phyloP scores from a whole-genome alignment of 1,140 invertebrate species.

The Conus betulinus region DNA sequence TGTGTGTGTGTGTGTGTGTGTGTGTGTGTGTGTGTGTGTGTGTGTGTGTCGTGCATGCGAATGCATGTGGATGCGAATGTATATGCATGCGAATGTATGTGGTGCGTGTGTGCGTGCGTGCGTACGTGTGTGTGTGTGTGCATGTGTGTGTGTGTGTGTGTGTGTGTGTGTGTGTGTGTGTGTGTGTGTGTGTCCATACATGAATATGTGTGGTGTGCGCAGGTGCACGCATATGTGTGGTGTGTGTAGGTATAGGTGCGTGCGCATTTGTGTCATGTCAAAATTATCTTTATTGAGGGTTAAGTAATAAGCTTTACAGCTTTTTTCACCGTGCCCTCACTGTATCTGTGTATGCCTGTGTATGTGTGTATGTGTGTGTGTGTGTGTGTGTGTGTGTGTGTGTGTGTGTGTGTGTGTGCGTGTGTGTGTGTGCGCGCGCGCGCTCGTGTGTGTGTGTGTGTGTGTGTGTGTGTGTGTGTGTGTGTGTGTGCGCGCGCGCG shows the following conservation, averaged over 20 bases:
- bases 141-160: conserved; percentile 18
- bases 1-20: too few relatives aligned
- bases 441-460: conserved; percentile 17
- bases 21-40: not conserved
- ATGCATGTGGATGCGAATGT: not conserved
- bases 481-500: conserved; percentile 3
- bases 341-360: not conserved
- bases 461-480: conserved; percentile 12
- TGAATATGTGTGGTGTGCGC: conserved; percentile 3
- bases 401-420: conserved; percentile 11
- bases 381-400: conserved; percentile 27
- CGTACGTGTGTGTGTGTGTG: not conserved
- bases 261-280: too few relatives aligned
- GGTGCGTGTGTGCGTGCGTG: conserved; percentile 1
- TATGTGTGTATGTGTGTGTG: conserved; percentile 17
- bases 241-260: not conserved
- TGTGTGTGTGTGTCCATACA: not conserved
- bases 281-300: too few relatives aligned
- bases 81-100: not conserved
- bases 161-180: conserved; percentile 16
- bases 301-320: too few relatives aligned
- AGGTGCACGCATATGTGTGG: not conserved
- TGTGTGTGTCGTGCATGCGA: not conserved
- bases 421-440: conserved; percentile 4
- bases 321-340: not conserved